phyloP scores from a whole-genome alignment of 2,797 vertebrate genomes.

The Malacoraja senta region DNA sequence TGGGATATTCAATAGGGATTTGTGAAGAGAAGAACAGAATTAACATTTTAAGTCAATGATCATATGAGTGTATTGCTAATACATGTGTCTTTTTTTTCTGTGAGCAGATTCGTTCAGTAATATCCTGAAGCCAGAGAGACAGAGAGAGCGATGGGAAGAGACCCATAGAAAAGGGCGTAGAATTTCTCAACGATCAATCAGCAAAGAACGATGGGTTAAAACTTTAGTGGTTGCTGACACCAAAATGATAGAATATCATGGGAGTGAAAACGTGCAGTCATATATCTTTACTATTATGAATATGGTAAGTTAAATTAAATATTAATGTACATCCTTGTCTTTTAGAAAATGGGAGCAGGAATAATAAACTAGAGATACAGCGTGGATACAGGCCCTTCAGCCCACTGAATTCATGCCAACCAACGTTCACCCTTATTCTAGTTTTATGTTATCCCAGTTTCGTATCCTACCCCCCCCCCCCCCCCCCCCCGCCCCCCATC shows the following conservation, averaged over 20 bases:
- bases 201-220: slow-evolving; percentile 93
- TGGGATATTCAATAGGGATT: too few relatives aligned
- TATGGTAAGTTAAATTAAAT: slow-evolving; percentile 68
- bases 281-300: slow-evolving; percentile 98
- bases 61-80: neutral
- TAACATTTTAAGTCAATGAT: too few relatives aligned
- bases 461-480: too few relatives aligned
- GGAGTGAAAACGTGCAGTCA: slow-evolving; percentile 82
- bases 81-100: slow-evolving; percentile 36
- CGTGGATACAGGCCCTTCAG: too few relatives aligned
- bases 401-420: too few relatives aligned
- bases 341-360: neutral
- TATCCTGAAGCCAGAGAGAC: slow-evolving; percentile 60
- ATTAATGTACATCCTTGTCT: neutral
- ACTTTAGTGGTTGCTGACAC: slow-evolving; percentile 90
- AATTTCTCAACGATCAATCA: slow-evolving; percentile 75
- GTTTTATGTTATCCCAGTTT: too few relatives aligned
- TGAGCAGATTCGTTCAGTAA: slow-evolving; percentile 61
- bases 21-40: too few relatives aligned
- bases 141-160: slow-evolving; percentile 71
- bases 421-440: too few relatives aligned
- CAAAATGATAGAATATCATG: slow-evolving; percentile 90
- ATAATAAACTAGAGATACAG: too few relatives aligned
- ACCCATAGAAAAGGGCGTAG: slow-evolving; percentile 46
- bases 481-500: too few relatives aligned